phyloP scores from a whole-genome alignment of 2,797 vertebrate genomes.

The Poecilia gillii region DNA sequence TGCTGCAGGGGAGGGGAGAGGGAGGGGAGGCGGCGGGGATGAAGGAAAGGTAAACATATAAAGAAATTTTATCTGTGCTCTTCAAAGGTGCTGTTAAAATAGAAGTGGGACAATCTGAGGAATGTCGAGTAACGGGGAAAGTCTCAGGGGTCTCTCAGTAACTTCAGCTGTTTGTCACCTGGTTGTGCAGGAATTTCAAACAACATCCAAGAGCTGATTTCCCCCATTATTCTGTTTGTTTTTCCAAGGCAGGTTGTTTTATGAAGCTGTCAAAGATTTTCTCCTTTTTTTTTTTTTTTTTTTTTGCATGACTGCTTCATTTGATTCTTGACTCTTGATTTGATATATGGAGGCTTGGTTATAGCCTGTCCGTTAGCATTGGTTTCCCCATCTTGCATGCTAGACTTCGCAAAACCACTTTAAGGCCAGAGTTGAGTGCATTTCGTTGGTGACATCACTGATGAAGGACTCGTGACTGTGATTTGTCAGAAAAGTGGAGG shows the following conservation, averaged over 20 bases:
- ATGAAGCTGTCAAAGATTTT: background rate
- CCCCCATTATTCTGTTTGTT: background rate
- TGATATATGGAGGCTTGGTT: too few relatives aligned
- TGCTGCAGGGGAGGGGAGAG: slow-evolving; percentile 28
- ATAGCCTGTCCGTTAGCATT: background rate
- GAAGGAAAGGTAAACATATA: slow-evolving; percentile 66
- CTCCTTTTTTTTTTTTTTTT: background rate
- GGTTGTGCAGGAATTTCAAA: slow-evolving; percentile 18
- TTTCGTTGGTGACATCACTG: background rate
- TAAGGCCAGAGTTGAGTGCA: background rate
- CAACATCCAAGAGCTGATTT: slow-evolving; percentile 6
- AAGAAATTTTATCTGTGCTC: slow-evolving; percentile 67
- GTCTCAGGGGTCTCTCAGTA: slow-evolving; percentile 38
- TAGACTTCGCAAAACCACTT: background rate
- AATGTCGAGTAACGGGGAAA: slow-evolving; percentile 41
- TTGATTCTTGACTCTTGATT: background rate
- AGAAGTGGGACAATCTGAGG: slow-evolving; percentile 32
- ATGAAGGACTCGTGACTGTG: background rate
- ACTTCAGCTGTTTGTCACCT: slow-evolving; percentile 28
- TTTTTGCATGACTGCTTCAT: background rate
- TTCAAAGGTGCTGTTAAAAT: slow-evolving; percentile 42
- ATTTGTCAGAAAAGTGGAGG: background rate
- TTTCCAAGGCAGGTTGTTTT: background rate
- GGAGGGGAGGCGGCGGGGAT: slow-evolving; percentile 26
- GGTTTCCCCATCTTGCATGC: background rate